Evolutionary conservation across 2,113 vertebrate genomes (phyloP).

Genomic region (Octodon degus): DNA sequence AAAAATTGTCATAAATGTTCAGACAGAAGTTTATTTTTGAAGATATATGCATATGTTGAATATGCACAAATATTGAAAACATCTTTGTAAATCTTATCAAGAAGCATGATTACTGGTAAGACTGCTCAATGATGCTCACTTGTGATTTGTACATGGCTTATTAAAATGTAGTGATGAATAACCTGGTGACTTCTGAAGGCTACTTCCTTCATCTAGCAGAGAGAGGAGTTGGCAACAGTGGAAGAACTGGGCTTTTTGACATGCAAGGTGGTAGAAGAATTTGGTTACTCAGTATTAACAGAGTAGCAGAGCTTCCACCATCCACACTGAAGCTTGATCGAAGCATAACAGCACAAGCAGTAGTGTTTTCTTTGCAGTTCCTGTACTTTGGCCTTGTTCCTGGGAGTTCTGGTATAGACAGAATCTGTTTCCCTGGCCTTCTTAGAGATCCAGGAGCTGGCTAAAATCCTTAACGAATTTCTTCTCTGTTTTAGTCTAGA

Average conservation of each 20-base stretch:
- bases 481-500: not conserved
- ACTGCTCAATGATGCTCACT: not conserved
- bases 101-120: not conserved
- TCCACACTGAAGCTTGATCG: not conserved
- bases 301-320: not conserved
- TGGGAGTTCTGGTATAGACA: not conserved
- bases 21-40: constrained; percentile 11
- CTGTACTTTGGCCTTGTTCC: not conserved
- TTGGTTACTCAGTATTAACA: not conserved
- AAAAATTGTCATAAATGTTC: constrained; percentile 12
- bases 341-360: not conserved
- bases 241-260: not conserved
- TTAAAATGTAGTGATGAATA: not conserved
- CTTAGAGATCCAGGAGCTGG: not conserved
- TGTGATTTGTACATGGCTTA: not conserved
- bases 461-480: not conserved
- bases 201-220: not conserved
- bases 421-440: not conserved
- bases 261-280: not conserved
- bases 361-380: not conserved
- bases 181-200: not conserved
- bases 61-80: not conserved
- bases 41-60: not conserved
- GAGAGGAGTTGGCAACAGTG: not conserved
- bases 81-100: not conserved